Base-by-base conservation (phyloP, 2,888 invertebrate species). In the Caradrina kadenii region DNA sequence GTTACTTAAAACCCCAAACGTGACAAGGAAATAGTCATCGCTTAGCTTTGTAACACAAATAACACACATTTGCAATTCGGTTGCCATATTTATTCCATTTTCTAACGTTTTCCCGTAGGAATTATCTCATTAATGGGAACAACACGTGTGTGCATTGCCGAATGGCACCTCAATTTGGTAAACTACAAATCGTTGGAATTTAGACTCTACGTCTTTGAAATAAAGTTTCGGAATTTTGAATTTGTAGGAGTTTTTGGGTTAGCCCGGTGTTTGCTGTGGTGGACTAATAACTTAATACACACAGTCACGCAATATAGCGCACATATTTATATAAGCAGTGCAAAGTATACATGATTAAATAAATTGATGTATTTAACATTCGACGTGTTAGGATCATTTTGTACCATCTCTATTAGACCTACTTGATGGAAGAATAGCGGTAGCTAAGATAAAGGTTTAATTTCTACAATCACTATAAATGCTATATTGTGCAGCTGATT, bases 81-180 rank as follows among this genome's bases (percentile, higher is more conserved):
- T 80, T 80, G 81, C 85, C 80, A 85, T 88, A 86, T 87, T 89
- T 89, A 88, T 87, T 88, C 85, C 86, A 89, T 88, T 88, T 88
- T 86, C 87, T 86, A 87, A 76, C 86, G 76, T 79, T 85, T 89
- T 86, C 91, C 90, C 80, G 17, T 82, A 87, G 91, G 88, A 84
- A 88, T 90, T 87, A 89, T 89, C 89, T 89, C 88, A 89, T 91
- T 90, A 91, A 89, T 86, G 86, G 81, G 78, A 85, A 89, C 89
- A 89, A 83, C 87, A 89, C 86, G 87, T 88, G 84, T 81, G 81
- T 83, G 78, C 81, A 81, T 70, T 69, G 65, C 76, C 74, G 76
- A 79, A 80, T 80, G 54, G 69, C 48, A 66, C 31, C n/a, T 31
- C 10, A 56, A 63, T n/a, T 69, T 69, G 39, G 26, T 31, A 63